Base-by-base conservation (phyloP, 2,113 vertebrate genomes). In the Chloropsis cyanopogon region DNA sequence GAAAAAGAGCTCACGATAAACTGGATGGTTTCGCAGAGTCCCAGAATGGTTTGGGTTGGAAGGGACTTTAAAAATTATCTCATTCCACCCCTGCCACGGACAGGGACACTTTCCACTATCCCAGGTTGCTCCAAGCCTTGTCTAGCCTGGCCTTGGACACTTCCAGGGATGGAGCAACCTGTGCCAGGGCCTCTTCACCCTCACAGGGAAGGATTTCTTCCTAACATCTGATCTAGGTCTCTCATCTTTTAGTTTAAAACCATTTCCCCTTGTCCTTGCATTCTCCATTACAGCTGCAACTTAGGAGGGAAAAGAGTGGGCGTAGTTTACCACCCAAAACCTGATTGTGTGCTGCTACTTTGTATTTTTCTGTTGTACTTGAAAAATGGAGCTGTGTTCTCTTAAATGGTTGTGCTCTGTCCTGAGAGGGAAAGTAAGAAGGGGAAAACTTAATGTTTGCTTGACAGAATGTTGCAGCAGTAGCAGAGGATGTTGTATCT, bases 61-160 rank as follows among this genome's bases (percentile, higher is more conserved):
- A 53, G 21, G 10, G 47, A 22, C n/a, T 39, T 68, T 4, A 19
- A 76, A 75, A n/a, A 22, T 4, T 5, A 17, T 66, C 17, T 9
- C 1, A 1, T 47, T 3, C n/a, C 17, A 61, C 5, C 17, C 12
- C 11, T 61, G 47, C 54, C 25, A 4, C 11, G 47, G 16, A 2
- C 63, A 35, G 24, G 24, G 41, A 22, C 11, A 25, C 14, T 25
- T 82, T 6, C 41, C 10, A 35, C 25, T 9, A 2, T 11, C 35
- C 29, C 47, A 61, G 17, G 9, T 0, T 60, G 54, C 29, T 89
- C 78, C 61, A 33, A 52, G 19, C 28, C 22, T 4, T 2, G 1
- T 59, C 33, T 52, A 76, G 2, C 29, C 24, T 54, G 29, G 39
- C 41, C 47, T 61, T 22, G 54, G 47, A 4, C 54, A 54, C 17